Evolutionary conservation across 1,140 invertebrate species (phyloP), one percentile per base, ranked within the genome.

Genomic region (Drosophila baimaii): DNA sequence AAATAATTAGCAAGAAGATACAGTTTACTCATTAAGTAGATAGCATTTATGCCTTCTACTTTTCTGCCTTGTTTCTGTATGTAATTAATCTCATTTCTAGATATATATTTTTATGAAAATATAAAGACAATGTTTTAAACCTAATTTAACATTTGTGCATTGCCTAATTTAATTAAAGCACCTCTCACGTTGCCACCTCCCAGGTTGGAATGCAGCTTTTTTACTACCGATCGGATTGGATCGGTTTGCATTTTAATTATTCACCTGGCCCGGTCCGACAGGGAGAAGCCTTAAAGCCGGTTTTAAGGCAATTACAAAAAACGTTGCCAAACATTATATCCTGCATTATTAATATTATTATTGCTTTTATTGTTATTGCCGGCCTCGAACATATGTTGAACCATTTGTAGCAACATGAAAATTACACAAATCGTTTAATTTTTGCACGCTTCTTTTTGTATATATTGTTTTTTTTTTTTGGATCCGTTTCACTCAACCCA

Each of bases 351-450:
- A 89, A 78, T 81, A 76, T 79, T 79, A 81, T 80, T 76, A 77
- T 69, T 78, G 55, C 57, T 62, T 65, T 57, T 62, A 58, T 64
- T 76, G 52, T 71, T 69, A 62, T 66, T 79, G 61, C 62, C 56
- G 52, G 46, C 54, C 52, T 70, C 52, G 58, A 89, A 89, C 83
- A 88, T 89, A 88, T 88, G 83, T 88, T 54, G 52, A 47, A 70
- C 71, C 81, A 88, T 83, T 88, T 88, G 83, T 88, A 83, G 56
- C 85, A 89, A 84, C 84, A 84, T 76, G 77, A 81, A 89, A 89
- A 89, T 89, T 89, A 89, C 81, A 90, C 81, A 90, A 89, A 89
- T 81, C 84, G 77, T 90, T 84, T 90, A 89, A 89, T 89, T 90
- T 83, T 80, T 89, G 85, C 66, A 44, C 51, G 62, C 21, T 43